Evolutionary conservation across 2,797 vertebrate species (phyloP).

Genomic region (Siniperca scherzeri): DNA sequence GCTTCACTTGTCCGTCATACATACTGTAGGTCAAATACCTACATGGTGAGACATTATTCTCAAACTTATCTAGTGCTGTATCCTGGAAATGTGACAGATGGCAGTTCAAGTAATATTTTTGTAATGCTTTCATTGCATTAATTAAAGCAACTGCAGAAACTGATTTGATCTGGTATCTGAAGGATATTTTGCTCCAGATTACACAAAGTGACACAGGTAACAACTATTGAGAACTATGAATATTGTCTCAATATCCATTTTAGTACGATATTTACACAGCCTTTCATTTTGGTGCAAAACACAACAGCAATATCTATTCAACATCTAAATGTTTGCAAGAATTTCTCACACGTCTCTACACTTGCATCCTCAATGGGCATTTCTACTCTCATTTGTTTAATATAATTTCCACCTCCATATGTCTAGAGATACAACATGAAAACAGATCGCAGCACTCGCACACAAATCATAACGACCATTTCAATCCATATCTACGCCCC

Average conservation of each 20-base stretch:
- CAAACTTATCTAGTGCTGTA: not conserved
- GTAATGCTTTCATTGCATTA: not conserved
- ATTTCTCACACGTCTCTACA: not conserved
- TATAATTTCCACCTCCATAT: not conserved
- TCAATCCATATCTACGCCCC: too few species aligned
- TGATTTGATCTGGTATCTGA: not conserved
- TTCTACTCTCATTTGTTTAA: not conserved
- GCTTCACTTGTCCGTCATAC: constrained; percentile 30
- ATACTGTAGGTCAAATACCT: constrained; percentile 41
- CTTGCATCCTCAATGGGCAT: not conserved
- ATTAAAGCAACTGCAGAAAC: constrained; percentile 13
- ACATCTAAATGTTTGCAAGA: not conserved
- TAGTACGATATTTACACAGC: not conserved
- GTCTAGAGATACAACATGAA: not conserved
- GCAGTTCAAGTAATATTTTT: not conserved
- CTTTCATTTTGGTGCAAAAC: not conserved
- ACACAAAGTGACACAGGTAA: not conserved
- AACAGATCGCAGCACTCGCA: not conserved
- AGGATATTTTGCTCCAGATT: not conserved
- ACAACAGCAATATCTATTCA: constrained; percentile 6
- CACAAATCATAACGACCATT: too few species aligned
- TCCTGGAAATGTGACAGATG: not conserved
- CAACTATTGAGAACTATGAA: not conserved
- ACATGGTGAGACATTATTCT: constrained; percentile 22
- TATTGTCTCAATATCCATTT: constrained; percentile 3